Base-by-base conservation (phyloP, 1,140 invertebrate genomes). In the Vanessa tameamea region DNA sequence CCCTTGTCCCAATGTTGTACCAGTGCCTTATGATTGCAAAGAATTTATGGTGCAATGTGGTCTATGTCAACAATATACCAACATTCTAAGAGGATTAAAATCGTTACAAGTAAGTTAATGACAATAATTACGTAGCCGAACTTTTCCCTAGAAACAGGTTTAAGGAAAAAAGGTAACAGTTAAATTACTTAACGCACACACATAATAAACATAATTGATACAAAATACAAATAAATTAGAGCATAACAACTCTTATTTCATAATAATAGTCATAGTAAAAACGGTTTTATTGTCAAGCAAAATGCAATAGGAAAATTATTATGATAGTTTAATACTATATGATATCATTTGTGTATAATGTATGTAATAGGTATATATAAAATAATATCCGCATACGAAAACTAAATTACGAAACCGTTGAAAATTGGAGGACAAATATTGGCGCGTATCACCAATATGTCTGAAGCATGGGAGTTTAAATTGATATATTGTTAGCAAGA, bases 61-160 rank as follows among this genome's bases (percentile, higher is more conserved):
- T 1, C 94, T 95, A 57, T 97, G 96, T 81, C 94, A 94, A 14
- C 94, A 96, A 77, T 93, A 94, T 57, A 96, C 95, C 0, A 97
- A 96, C 80, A 95, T 97, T 53, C 89, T 97, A 7, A 96, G 96
- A 80, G 96, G 96, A n/a, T 89, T 97, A 1, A 97, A 97, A 90
- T 94, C 95, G 2, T 85, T 96, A 64, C 95, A 96, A 82, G 94
- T 94, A 89, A 91, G 80, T 84, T 51, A 12, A 37, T 48, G 7
- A 61, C 23, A 47, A 11, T 31, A 43, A 61, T 8, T 37, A 7
- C 57, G 26, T 23, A 55, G 57, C 7, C 7, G 37, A 43, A 3
- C 8, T 5, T 9, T 43, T 43, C 37, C 37, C 6, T 1, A 43
- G 37, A 43, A 43, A 43, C 37, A 9, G 9, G 7, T 43, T 9